Evolutionary conservation across 2,797 vertebrate species (phyloP), one percentile per base, ranked within the genome.

Genomic region (Odontamblyopus lacepedii): DNA sequence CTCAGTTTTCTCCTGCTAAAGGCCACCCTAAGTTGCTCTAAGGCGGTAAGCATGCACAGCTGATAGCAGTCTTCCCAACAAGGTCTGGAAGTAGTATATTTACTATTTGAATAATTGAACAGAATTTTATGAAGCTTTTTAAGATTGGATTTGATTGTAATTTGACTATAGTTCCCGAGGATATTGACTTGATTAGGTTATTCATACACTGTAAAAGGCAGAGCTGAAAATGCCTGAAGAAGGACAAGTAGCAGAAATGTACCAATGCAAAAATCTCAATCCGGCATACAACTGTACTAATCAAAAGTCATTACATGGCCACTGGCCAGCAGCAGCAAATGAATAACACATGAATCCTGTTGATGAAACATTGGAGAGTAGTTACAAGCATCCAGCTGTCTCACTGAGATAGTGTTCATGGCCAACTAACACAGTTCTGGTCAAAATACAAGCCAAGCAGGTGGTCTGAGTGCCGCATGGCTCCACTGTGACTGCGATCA

Each of bases 81-180:
- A 92, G 84, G 84, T 82, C 83, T 83, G 77, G 83, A 90, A 85
- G 91, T 90, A 93, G 91, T 78, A 92, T 91, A 94, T 94, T 94
- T 93, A 76, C 89, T 69, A 74, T 81, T 85, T 94, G 89, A 94
- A 94, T 94, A 93, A 94, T 94, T 94, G 84, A 94, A 90, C 76
- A 92, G 88, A 84, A 70, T 89, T 93, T 93, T 93, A 94, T 94
- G 91, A 93, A 83, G 85, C 83, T 80, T 90, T 87, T 86, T 78
- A 80, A 70, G 60, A 65, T 73, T 80, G 76, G 85, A 84, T 88
- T 80, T 85, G 81, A 90, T 88, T 84, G 84, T 89, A 88, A 90
- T 92, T 85, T 88, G 88, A 91, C 88, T 74, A 72, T 73, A 75
- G 75, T 87, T 92, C 88, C 89, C 26, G 77, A 81, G 89, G 88